These are phyloP conservation scores for Lucinisca nassula DNA, from an alignment of 2,888 invertebrate genomes.

Conservation along the genomic window DNA sequence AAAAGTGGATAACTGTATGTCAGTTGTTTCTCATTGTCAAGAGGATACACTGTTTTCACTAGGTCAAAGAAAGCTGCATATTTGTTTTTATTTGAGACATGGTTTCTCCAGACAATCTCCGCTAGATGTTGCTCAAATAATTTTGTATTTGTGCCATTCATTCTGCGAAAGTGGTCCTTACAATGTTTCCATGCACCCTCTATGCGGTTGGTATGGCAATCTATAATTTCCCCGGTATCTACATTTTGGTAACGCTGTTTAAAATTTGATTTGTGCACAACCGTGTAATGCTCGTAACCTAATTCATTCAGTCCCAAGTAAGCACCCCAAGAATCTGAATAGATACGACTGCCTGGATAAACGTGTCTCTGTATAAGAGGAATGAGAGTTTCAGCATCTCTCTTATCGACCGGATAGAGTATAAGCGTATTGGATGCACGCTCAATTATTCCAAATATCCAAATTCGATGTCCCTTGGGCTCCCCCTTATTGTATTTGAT, in stretches of 20 bases:
- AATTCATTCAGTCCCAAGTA: neutral
- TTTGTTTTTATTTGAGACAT: neutral
- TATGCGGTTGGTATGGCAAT: neutral
- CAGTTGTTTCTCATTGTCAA: neutral
- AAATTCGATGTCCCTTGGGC: neutral
- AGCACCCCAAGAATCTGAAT: neutral
- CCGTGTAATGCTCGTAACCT: neutral
- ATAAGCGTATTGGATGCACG: too few species aligned
- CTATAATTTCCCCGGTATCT: neutral
- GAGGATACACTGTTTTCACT: neutral
- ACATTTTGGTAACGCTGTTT: neutral
- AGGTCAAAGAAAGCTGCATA: neutral
- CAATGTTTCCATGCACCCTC: neutral
- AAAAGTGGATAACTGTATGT: neutral
- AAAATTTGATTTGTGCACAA: neutral
- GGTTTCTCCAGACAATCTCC: neutral
- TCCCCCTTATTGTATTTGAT: slow-evolving; percentile 17
- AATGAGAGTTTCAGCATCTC: neutral
- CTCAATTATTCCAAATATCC: too few species aligned
- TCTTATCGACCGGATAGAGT: too few species aligned
- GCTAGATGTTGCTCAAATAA: neutral
- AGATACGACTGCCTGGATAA: neutral
- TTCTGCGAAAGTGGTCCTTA: neutral
- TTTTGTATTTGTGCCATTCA: neutral
- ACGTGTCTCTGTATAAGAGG: neutral